Evolutionary conservation across 2,113 vertebrate genomes (phyloP).

Genomic region (Elanus axillaris): DNA sequence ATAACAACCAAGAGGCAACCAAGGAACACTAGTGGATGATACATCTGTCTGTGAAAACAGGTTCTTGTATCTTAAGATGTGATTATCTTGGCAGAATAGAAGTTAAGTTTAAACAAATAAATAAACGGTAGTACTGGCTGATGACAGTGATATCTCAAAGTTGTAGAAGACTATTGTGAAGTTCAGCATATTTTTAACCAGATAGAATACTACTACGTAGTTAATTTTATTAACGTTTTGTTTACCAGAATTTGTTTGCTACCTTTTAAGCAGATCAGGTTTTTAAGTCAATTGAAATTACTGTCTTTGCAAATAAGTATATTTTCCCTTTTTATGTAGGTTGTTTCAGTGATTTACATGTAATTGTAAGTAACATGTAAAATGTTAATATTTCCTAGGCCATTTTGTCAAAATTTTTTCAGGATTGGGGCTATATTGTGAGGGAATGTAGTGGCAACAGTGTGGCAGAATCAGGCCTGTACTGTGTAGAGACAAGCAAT

Average conservation of each 20-base stretch:
- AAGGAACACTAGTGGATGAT: not conserved
- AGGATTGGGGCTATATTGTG: not conserved
- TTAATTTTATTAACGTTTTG: not conserved
- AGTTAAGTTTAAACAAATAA: conserved; percentile 16
- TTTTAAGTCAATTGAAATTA: not conserved
- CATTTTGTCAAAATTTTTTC: not conserved
- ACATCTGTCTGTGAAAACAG: conserved; percentile 44
- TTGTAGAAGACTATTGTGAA: conserved; percentile 3
- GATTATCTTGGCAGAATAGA: conserved; percentile 48
- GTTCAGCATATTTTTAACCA: not conserved
- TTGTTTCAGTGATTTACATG: not conserved
- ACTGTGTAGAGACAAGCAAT: not conserved
- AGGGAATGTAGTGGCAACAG: not conserved
- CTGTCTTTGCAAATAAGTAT: not conserved
- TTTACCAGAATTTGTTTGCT: not conserved
- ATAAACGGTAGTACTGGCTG: not conserved
- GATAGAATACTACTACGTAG: not conserved
- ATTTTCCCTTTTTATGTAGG: not conserved
- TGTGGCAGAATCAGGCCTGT: not conserved
- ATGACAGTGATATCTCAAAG: not conserved
- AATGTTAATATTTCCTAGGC: not conserved
- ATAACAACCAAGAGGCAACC: not conserved
- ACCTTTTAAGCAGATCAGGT: not conserved
- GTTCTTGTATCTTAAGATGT: not conserved
- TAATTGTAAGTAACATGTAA: no score